Base-by-base conservation (phyloP, 2,113 vertebrate species). In the Nibea albiflora region DNA sequence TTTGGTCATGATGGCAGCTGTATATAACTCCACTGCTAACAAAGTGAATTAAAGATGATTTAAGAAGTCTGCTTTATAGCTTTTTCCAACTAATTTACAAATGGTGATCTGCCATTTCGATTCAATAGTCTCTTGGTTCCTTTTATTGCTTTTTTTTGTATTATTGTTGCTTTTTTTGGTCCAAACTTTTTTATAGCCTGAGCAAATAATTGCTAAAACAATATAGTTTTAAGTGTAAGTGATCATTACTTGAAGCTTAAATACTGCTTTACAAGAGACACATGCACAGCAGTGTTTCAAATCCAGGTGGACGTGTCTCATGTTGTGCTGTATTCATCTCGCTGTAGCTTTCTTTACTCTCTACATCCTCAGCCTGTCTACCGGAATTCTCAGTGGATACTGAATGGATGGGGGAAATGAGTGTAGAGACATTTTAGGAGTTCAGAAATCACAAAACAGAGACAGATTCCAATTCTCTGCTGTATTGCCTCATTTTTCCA, bases 381-480 rank as follows among this genome's bases (percentile, higher is more conserved):
- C 42, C 52, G 50, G 46, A 53, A 22, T 46, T 6, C 39, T 65
- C 28, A 2, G 26, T 28, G 20, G 31, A 26, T 46, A 1, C 15
- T 60, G 47, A 63, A 31, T 47, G 11, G 19, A 57, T 52, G 39
- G 9, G 19, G 47, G 42, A 70, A 5, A 0, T 22, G 12, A 70
- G 22, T 11, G 31, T 39, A n/a, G 67, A 47, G 24, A 72, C 35
- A 19, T 73, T 22, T 73, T 10, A 70, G 65, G 24, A 61, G 54
- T n/a, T 28, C 22, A 57, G 17, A 77, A 54, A 69, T 76, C n/a
- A n/a, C 35, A 39, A 39, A 39, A 39, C 35, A 39, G 35, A 31
- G 64, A 61, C 24, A 49, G 2, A 63, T 76, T 66, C 11, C 52
- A 54, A 17, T 58, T 83, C 7, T 39, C 52, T 57, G 54, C n/a